phyloP scores from a whole-genome alignment of 2,113 vertebrate species.

The Silurus meridionalis region DNA sequence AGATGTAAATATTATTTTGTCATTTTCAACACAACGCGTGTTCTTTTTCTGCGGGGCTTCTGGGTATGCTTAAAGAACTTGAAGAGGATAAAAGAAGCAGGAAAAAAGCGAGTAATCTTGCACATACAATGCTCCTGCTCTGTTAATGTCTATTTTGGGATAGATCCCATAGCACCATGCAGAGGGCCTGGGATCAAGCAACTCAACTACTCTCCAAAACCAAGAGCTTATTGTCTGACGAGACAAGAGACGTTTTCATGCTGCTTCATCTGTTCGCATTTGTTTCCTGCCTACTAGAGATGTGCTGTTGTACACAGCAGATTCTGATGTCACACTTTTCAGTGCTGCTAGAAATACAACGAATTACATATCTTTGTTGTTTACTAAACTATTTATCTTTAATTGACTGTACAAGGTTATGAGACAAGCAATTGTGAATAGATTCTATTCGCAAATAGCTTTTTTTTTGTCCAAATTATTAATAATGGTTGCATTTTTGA shows the following conservation, averaged over 20 bases:
- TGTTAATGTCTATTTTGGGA: slow-evolving; percentile 35
- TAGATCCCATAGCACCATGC: slow-evolving; percentile 32
- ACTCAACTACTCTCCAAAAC: slow-evolving; percentile 20
- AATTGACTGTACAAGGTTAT: background rate
- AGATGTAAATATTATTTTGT: background rate
- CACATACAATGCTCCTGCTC: slow-evolving; percentile 29
- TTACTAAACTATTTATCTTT: background rate
- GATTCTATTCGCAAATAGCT: background rate
- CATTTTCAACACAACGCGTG: slow-evolving; percentile 1
- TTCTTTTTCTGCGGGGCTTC: background rate
- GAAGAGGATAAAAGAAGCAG: background rate
- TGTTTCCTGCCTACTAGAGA: slow-evolving; percentile 8
- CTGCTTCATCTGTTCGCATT: slow-evolving; percentile 15
- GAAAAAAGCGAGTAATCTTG: background rate
- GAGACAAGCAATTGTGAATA: background rate
- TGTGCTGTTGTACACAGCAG: background rate
- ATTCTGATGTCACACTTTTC: slow-evolving; percentile 8
- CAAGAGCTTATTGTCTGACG: slow-evolving; percentile 33
- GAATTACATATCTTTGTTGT: background rate
- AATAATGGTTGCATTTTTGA: background rate
- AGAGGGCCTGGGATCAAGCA: slow-evolving; percentile 26
- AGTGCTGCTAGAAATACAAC: background rate
- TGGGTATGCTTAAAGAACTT: background rate
- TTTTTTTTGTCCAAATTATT: background rate
- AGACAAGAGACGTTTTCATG: slow-evolving; percentile 39